phyloP scores from a whole-genome alignment of 2,888 invertebrate species.

The Zeuzera pyrina region DNA sequence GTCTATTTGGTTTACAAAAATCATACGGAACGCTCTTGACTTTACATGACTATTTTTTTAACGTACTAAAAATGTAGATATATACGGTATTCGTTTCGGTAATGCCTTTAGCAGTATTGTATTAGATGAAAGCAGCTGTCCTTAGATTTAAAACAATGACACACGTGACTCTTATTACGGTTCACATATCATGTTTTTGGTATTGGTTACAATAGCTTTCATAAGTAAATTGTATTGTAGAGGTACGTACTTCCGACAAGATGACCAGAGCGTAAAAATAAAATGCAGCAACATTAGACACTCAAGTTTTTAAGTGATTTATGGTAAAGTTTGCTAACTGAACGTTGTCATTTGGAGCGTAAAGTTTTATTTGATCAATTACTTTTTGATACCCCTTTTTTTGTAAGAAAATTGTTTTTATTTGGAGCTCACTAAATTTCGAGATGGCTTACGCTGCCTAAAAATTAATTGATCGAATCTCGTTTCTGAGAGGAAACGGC shows the following conservation, averaged over 20 bases:
- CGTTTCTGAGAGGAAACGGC: slow-evolving; percentile 68
- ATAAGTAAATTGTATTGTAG: no score
- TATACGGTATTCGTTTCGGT: slow-evolving; percentile 29
- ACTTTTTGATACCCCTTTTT: slow-evolving; percentile 53
- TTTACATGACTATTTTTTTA: no score
- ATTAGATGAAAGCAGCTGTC: slow-evolving; percentile 35
- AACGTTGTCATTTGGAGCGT: slow-evolving; percentile 15
- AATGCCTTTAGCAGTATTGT: slow-evolving; percentile 27
- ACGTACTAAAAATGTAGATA: no score
- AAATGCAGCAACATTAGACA: no score
- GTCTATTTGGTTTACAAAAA: no score
- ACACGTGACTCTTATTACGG: slow-evolving; percentile 46
- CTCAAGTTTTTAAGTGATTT: no score
- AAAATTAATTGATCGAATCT: slow-evolving; percentile 73
- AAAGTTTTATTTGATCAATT: slow-evolving; percentile 56
- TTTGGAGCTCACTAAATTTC: slow-evolving; percentile 58
- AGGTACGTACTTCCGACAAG: no score
- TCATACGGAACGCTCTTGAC: no score
- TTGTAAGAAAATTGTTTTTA: slow-evolving; percentile 46
- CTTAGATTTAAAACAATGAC: slow-evolving; percentile 37
- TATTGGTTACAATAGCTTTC: background rate
- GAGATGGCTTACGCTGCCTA: slow-evolving; percentile 62
- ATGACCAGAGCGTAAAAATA: no score
- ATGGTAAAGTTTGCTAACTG: slow-evolving; percentile 20
- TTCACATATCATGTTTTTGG: background rate